Percentiles rank a stretch among this genome's conserved stretches.
Evolutionary conservation across 2,888 invertebrate genomes (phyloP).

Genomic region (Luffia ferchaultella): DNA sequence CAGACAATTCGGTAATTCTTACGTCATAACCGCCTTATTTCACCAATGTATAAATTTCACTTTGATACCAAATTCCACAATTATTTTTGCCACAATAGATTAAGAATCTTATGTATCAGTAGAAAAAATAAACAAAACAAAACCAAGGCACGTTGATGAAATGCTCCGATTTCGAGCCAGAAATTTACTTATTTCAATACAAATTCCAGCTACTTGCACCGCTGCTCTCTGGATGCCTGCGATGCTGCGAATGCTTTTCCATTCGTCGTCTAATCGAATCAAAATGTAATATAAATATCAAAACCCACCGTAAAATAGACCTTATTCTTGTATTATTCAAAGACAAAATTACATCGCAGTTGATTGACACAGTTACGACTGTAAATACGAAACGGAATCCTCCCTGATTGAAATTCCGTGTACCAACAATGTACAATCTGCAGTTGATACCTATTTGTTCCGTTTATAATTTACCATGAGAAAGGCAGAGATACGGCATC

Average conservation of each 20-base stretch:
- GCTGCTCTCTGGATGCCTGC: constrained; percentile 53
- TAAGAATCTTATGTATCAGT: background rate
- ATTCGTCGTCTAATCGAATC: constrained; percentile 10
- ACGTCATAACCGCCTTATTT: too few relatives aligned
- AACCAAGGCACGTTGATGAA: constrained; percentile 43
- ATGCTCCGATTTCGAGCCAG: constrained; percentile 57
- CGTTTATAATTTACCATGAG: constrained; percentile 46
- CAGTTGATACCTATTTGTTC: constrained; percentile 46
- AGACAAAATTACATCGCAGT: background rate
- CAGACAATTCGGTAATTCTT: too few relatives aligned
- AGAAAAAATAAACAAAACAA: background rate
- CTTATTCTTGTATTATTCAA: constrained; percentile 1
- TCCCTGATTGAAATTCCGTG: constrained; percentile 64
- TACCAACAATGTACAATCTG: constrained; percentile 53
- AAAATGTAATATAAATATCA: background rate
- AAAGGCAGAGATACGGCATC: constrained; percentile 29
- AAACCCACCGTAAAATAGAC: background rate
- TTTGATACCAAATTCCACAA: too few relatives aligned
- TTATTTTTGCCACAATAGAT: too few relatives aligned
- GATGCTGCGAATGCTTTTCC: constrained; percentile 62
- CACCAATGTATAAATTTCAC: too few relatives aligned
- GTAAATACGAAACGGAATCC: background rate
- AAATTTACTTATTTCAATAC: constrained; percentile 58
- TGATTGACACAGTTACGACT: background rate
- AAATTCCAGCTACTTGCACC: constrained; percentile 61